phyloP scores from a whole-genome alignment of 2,797 vertebrate species.

The Pseudomugil gertrudae region DNA sequence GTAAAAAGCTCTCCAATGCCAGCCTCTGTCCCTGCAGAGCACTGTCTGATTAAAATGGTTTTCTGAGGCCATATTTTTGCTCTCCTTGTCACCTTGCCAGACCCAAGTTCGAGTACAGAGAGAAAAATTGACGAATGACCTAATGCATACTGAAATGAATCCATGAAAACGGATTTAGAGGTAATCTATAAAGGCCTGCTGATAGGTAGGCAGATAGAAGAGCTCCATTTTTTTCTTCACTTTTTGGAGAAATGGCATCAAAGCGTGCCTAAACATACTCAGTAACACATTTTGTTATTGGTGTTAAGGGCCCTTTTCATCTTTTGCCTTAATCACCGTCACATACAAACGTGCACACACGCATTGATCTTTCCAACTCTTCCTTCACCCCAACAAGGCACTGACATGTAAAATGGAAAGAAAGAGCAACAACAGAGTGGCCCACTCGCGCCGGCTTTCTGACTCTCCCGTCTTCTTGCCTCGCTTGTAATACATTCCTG shows the following conservation, averaged over 20 bases:
- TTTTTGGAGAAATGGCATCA: conserved; percentile 19
- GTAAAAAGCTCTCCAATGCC: conserved; percentile 75
- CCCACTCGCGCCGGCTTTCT: conserved; percentile 21
- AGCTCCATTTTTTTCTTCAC: neutral
- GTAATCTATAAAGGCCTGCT: conserved; percentile 48
- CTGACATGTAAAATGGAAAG: conserved; percentile 74
- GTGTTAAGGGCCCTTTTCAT: conserved; percentile 53
- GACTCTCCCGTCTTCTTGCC: conserved; percentile 33
- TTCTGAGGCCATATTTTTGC: conserved; percentile 71
- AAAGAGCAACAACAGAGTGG: conserved; percentile 47
- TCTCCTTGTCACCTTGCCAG: conserved; percentile 66
- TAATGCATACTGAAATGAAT: conserved; percentile 62
- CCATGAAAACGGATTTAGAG: conserved; percentile 54
- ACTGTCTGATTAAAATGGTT: conserved; percentile 80
- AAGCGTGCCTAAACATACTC: conserved; percentile 18
- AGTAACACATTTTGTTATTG: conserved; percentile 35
- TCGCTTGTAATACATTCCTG: conserved; percentile 72
- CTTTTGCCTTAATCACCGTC: conserved; percentile 67
- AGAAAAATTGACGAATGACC: conserved; percentile 74
- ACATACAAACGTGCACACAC: conserved; percentile 4
- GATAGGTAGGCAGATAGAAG: conserved; percentile 43
- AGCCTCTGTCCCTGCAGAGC: conserved; percentile 66
- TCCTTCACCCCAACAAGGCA: conserved; percentile 27
- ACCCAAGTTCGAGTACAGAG: conserved; percentile 43
- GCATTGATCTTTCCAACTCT: conserved; percentile 28